phyloP scores from a whole-genome alignment of 2,797 vertebrate species.

The Picus viridis region DNA sequence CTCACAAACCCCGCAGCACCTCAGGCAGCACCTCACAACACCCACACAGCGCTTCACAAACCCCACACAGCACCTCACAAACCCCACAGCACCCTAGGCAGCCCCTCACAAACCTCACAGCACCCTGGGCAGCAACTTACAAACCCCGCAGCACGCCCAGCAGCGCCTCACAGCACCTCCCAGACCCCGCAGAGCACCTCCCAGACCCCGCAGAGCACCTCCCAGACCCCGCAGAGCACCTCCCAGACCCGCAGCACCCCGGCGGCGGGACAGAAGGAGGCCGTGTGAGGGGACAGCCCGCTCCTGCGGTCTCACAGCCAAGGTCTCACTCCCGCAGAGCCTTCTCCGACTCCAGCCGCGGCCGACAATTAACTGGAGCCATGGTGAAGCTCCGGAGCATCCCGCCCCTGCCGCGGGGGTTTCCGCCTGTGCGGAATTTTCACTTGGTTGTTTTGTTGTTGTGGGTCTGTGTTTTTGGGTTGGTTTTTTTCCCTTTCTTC shows the following conservation, averaged over 20 bases:
- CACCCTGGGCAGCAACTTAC: neutral
- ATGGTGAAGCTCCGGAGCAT: neutral
- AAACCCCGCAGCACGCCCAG: too few relatives aligned
- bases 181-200: too few relatives aligned
- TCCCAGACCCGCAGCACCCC: neutral
- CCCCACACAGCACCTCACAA: neutral
- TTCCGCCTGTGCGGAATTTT: neutral
- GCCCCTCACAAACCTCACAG: too few relatives aligned
- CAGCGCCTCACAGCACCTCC: too few relatives aligned
- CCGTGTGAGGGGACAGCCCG: neutral
- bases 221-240: too few relatives aligned
- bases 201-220: too few relatives aligned
- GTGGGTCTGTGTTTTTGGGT: too few relatives aligned
- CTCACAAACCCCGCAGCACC: neutral
- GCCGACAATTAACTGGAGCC: neutral
- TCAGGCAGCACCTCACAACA: neutral
- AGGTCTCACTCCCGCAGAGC: rapidly evolving
- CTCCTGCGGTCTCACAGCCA: neutral
- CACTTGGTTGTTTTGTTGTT: neutral
- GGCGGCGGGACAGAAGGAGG: rapidly evolving
- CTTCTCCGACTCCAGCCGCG: neutral
- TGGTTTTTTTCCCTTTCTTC: neutral
- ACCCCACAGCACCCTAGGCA: neutral
- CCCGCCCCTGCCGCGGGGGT: neutral
- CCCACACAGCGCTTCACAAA: neutral